These are phyloP conservation scores for Acanthacorydalis orientalis DNA, from an alignment of 2,888 invertebrate species.

Conservation along the genomic window DNA sequence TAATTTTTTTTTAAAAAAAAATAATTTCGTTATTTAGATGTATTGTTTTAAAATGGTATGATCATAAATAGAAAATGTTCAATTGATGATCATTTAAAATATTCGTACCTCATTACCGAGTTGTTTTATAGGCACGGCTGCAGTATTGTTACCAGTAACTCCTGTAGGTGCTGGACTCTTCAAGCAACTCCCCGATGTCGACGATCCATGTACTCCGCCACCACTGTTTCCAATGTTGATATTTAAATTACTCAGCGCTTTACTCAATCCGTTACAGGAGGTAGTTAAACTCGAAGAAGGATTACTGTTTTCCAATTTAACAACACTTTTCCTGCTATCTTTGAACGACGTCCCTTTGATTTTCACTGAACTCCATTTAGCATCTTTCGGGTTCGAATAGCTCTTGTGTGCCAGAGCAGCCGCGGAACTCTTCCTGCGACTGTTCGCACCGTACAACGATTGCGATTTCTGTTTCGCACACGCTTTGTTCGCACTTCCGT, in stretches of 20 bases:
- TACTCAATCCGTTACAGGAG: constrained; percentile 37
- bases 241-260: constrained; percentile 5
- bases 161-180: constrained; percentile 4
- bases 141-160: neutral
- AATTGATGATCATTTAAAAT: too few relatives aligned
- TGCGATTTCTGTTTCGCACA: neutral
- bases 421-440: constrained; percentile 11
- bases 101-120: constrained; percentile 4
- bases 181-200: neutral
- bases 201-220: neutral
- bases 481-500: neutral
- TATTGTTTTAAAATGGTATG: too few relatives aligned
- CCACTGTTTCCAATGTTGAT: neutral
- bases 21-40: too few relatives aligned
- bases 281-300: neutral
- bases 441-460: neutral
- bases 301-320: constrained; percentile 32
- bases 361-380: constrained; percentile 47
- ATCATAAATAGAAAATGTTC: too few relatives aligned
- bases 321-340: constrained; percentile 43
- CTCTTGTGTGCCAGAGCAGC: constrained; percentile 14
- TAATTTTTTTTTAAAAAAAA: too few relatives aligned
- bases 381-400: constrained; percentile 21
- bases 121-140: constrained; percentile 1
- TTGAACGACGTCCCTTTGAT: constrained; percentile 44